Conservation (phyloP, 2,888 invertebrate species). For the Tanytarsus gracilentus region DNA sequence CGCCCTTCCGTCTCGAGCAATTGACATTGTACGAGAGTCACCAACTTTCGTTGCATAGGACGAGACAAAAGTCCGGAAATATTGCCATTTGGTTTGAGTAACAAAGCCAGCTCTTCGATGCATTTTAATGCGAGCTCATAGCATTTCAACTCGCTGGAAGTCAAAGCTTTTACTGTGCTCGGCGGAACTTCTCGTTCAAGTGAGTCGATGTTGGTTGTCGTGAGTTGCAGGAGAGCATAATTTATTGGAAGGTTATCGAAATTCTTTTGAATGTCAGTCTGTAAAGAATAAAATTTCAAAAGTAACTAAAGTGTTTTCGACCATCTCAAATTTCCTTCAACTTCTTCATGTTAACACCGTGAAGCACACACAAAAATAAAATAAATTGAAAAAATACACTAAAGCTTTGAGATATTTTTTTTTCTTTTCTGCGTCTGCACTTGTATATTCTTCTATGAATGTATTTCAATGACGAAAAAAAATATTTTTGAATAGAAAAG, state of each 20-base stretch:
- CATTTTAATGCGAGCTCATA: conserved; percentile 62
- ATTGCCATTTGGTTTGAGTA: conserved; percentile 72
- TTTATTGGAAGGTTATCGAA: conserved; percentile 74
- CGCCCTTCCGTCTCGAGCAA: conserved; percentile 81
- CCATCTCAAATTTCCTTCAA: too few species aligned
- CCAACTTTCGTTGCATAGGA: conserved; percentile 92
- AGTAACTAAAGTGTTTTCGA: too few species aligned
- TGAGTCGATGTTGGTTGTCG: conserved; percentile 7
- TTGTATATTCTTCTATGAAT: too few species aligned
- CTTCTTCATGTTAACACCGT: too few species aligned
- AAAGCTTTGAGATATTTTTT: too few species aligned
- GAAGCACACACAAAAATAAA: conserved; percentile 28
- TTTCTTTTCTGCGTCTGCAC: too few species aligned
- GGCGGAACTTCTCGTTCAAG: conserved; percentile 29
- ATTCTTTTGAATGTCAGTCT: conserved; percentile 63
- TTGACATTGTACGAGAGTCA: conserved; percentile 87
- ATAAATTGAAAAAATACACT: conserved; percentile 25
- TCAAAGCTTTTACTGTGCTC: conserved; percentile 43
- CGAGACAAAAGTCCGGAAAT: conserved; percentile 60
- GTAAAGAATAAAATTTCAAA: conserved; percentile 34
- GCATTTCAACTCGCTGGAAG: conserved; percentile 46
- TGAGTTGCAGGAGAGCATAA: conserved; percentile 78
- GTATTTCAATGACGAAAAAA: too few species aligned
- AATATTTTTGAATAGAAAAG: not conserved
- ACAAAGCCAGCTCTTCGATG: conserved; percentile 79